These are phyloP conservation scores for Tympanoctomys barrerae DNA, from an alignment of 2,797 vertebrate species.

Conservation along the genomic window DNA sequence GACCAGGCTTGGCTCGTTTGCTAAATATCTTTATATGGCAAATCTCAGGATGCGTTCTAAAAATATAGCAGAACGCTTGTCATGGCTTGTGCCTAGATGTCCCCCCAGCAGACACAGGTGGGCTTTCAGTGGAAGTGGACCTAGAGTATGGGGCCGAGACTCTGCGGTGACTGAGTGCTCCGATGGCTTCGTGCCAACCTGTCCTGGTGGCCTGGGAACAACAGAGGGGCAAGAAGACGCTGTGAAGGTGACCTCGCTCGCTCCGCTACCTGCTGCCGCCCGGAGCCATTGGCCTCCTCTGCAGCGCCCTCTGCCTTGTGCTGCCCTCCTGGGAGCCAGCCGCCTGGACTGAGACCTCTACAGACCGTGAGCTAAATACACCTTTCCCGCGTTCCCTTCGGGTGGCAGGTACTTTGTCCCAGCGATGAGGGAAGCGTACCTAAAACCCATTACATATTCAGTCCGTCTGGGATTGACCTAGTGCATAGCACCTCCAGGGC, in stretches of 20 bases:
- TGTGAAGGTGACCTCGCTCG: not conserved
- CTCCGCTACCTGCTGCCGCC: not conserved
- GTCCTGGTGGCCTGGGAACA: not conserved
- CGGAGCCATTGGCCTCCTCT: not conserved
- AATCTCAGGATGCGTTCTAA: conserved; percentile 32
- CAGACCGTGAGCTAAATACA: not conserved
- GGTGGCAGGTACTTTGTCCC: too few relatives aligned
- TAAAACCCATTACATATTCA: not conserved
- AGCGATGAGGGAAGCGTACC: not conserved
- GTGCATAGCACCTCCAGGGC: not conserved
- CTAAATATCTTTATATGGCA: not conserved
- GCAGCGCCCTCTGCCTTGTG: not conserved
- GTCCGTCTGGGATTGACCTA: not conserved
- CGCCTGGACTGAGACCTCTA: not conserved
- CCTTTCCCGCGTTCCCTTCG: not conserved
- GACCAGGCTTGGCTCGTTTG: not conserved
- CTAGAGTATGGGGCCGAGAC: not conserved
- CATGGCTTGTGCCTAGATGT: not conserved
- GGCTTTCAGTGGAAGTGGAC: not conserved
- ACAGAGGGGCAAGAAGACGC: not conserved
- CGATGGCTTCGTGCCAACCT: not conserved
- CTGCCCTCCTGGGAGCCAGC: not conserved
- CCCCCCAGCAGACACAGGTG: not conserved
- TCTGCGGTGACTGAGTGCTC: not conserved
- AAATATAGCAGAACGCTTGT: not conserved